phyloP scores from a whole-genome alignment of 1,140 invertebrate species.

The Epicauta chinensis region DNA sequence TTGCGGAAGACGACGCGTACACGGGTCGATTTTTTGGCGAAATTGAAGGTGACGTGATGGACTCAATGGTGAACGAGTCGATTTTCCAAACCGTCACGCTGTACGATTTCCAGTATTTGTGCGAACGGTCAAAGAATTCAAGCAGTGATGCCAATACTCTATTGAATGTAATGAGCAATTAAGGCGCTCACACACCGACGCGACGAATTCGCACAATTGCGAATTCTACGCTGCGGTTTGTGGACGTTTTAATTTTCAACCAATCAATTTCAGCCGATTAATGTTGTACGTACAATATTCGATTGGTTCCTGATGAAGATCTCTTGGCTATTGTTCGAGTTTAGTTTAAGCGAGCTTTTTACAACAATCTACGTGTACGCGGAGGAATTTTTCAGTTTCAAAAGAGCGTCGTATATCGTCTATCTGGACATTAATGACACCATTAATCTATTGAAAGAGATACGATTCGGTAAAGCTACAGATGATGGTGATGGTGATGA shows the following conservation, averaged over 20 bases:
- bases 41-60: slow-evolving; percentile 71
- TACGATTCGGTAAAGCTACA: slow-evolving; percentile 16
- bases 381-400: slow-evolving; percentile 10
- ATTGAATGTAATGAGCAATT: slow-evolving; percentile 43
- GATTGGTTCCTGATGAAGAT: slow-evolving; percentile 42
- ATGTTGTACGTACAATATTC: slow-evolving; percentile 30
- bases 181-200: too few species aligned
- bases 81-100: slow-evolving; percentile 72
- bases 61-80: slow-evolving; percentile 63
- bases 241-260: too few species aligned
- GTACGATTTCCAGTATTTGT: slow-evolving; percentile 83
- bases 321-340: slow-evolving; percentile 40
- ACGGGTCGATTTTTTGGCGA: slow-evolving; percentile 82
- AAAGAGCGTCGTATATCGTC: not conserved
- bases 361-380: slow-evolving; percentile 21
- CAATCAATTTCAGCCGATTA: slow-evolving; percentile 40
- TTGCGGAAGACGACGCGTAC: slow-evolving; percentile 53
- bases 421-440: too few species aligned
- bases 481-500: slow-evolving; percentile 44
- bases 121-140: slow-evolving; percentile 41
- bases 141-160: slow-evolving; percentile 39
- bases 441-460: not conserved
- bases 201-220: too few species aligned
- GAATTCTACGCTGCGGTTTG: too few species aligned
- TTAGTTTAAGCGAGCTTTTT: slow-evolving; percentile 35